A percentile compares a stretch with the other conserved stretches of the same genome.
phyloP scores from a whole-genome alignment of 2,113 vertebrate genomes.

The Onychorhynchus coronatus region DNA sequence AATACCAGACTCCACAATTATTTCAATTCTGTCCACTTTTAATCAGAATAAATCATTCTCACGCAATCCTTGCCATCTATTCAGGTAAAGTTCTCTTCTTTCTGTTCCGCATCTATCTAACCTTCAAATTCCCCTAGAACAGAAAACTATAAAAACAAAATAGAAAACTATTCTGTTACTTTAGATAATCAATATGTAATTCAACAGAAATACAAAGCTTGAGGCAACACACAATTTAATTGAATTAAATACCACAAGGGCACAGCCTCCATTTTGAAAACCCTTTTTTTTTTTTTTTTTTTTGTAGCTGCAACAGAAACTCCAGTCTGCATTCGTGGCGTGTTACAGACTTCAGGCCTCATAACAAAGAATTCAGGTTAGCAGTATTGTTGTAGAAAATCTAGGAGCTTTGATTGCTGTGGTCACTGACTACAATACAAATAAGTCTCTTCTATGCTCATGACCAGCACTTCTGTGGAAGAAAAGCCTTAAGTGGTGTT shows the following conservation, averaged over 20 bases:
- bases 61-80: neutral
- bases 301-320: neutral
- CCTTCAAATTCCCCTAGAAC: neutral
- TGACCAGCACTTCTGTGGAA: neutral
- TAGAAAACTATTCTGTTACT: neutral
- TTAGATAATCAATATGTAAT: neutral
- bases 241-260: neutral
- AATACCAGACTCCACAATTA: neutral
- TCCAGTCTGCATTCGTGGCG: neutral
- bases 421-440: neutral
- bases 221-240: neutral
- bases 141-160: too few species aligned
- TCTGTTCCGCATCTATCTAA: neutral
- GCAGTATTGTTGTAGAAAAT: neutral
- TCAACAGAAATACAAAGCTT: neutral
- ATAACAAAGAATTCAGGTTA: neutral
- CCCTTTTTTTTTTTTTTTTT: neutral
- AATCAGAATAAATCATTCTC: neutral
- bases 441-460: neutral
- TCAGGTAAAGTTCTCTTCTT: neutral
- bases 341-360: neutral
- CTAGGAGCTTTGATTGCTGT: neutral
- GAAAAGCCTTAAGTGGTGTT: neutral
- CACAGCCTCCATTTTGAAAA: neutral
- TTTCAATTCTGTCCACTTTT: neutral